Evolutionary conservation across 1,140 invertebrate genomes (phyloP).

Genomic region (Drepana arcuata): DNA sequence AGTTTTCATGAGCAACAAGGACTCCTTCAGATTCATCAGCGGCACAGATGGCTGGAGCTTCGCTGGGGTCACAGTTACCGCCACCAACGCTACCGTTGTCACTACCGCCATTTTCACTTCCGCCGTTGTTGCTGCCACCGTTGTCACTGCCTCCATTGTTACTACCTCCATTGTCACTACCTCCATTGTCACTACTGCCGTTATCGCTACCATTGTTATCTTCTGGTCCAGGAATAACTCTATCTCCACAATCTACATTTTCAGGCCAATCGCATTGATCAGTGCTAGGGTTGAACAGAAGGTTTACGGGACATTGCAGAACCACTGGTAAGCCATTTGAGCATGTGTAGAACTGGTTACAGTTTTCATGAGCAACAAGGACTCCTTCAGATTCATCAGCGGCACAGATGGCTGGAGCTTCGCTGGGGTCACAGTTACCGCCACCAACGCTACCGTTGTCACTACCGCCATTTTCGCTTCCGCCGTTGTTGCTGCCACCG

Average conservation of each 20-base stretch:
- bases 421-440: conserved; percentile 17
- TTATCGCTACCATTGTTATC: neutral
- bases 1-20: conserved; percentile 22
- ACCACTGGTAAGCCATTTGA: conserved; percentile 10
- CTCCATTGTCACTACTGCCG: neutral
- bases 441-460: conserved; percentile 1
- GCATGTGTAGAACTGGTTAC: conserved; percentile 32
- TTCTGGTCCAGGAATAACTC: neutral
- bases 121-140: conserved; percentile 2
- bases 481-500: neutral
- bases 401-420: conserved; percentile 25
- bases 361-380: conserved; percentile 25
- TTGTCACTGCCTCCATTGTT: neutral
- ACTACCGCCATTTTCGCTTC: conserved; percentile 3
- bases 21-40: conserved; percentile 9
- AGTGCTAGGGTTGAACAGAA: conserved; percentile 71
- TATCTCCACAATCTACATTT: conserved; percentile 51
- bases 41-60: conserved; percentile 14
- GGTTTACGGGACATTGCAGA: conserved; percentile 16
- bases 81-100: neutral
- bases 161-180: neutral
- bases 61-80: conserved; percentile 11
- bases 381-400: conserved; percentile 12
- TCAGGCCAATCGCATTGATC: conserved; percentile 74
- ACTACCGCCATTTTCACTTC: neutral